These are phyloP conservation scores for Atherinosoma microstoma DNA, from an alignment of 2,797 vertebrate genomes.

Conservation along the genomic window DNA sequence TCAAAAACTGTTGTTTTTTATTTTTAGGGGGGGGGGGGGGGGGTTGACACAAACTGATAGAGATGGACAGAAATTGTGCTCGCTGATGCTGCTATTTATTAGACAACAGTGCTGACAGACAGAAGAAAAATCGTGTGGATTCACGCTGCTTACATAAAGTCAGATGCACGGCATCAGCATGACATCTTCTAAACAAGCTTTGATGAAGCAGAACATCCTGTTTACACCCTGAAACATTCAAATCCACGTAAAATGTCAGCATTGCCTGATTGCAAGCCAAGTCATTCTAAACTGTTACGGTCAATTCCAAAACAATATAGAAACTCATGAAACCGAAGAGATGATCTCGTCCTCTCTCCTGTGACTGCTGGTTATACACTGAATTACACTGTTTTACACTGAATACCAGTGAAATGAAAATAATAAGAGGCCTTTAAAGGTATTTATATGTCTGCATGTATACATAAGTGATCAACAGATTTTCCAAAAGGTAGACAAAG, in stretches of 20 bases:
- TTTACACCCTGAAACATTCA: neutral
- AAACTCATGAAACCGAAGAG: neutral
- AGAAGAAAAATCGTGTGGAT: neutral
- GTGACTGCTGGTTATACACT: neutral
- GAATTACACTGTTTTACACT: neutral
- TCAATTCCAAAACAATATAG: neutral
- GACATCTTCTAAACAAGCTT: neutral
- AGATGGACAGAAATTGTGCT: neutral
- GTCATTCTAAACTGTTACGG: no score
- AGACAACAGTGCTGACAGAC: neutral
- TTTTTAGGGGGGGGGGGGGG: no score
- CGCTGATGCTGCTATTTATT: neutral
- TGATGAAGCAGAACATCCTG: neutral
- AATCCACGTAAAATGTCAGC: neutral
- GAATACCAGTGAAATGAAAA: no score
- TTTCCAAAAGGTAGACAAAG: no score
- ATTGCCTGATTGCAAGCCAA: neutral
- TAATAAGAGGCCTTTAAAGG: no score
- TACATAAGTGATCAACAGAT: no score
- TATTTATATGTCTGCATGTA: neutral
- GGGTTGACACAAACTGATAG: neutral
- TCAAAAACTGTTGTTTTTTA: neutral
- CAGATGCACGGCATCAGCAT: neutral
- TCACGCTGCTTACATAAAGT: constrained; percentile 1
- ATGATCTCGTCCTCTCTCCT: neutral